These are phyloP conservation scores for Lepas anatifera DNA, from an alignment of 2,888 invertebrate species.

Conservation along the genomic window DNA sequence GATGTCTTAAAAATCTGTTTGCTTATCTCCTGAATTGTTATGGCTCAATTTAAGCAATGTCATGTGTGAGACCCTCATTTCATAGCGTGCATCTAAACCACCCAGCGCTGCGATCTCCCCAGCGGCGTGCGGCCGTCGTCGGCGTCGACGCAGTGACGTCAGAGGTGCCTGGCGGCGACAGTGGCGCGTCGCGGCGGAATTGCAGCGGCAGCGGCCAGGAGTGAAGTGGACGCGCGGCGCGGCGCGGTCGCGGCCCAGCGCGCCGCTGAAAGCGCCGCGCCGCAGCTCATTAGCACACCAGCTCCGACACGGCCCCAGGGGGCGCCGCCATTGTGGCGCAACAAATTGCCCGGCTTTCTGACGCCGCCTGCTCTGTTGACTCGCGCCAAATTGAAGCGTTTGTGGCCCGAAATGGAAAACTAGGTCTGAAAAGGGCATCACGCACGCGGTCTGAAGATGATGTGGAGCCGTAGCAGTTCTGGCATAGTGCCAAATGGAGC, in stretches of 20 bases:
- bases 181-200: background rate
- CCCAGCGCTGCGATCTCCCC: too few species aligned
- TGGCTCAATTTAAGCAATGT: too few species aligned
- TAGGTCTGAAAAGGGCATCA: constrained; percentile 5
- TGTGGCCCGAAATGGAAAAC: constrained; percentile 10
- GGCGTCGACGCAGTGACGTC: too few species aligned
- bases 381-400: constrained; percentile 5
- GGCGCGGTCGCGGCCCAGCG: background rate
- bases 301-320: background rate
- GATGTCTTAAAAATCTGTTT: too few species aligned
- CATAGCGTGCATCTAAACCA: too few species aligned
- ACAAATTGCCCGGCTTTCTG: constrained; percentile 12
- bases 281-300: background rate
- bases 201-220: background rate
- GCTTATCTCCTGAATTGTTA: too few species aligned
- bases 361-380: background rate
- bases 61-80: too few species aligned
- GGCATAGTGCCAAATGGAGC: too few species aligned
- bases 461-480: too few species aligned
- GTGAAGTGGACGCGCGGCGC: background rate
- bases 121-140: too few species aligned
- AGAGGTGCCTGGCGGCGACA: too few species aligned
- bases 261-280: background rate
- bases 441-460: background rate
- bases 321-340: background rate